These are phyloP conservation scores for Eutolmus rufibarbis DNA, from an alignment of 2,888 invertebrate genomes.

Conservation along the genomic window DNA sequence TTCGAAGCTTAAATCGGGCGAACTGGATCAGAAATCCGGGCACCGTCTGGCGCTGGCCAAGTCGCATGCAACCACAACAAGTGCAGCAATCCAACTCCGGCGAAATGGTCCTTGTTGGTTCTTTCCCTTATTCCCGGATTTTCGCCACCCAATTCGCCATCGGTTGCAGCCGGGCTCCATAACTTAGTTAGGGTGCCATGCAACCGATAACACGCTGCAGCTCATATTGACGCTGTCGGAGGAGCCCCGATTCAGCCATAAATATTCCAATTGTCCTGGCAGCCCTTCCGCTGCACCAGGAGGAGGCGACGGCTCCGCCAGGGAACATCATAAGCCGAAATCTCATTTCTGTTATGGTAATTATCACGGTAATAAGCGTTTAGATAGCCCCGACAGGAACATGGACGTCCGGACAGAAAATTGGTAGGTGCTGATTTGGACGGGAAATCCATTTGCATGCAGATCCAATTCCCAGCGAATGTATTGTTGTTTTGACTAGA, in stretches of 20 bases:
- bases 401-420: neutral
- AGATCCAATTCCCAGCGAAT: neutral
- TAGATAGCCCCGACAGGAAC: neutral
- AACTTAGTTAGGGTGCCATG: neutral
- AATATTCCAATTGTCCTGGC: neutral
- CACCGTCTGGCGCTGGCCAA: neutral
- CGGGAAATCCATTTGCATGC: neutral
- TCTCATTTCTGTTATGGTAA: constrained; percentile 16
- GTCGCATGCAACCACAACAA: neutral
- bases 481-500: neutral
- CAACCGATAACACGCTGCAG: neutral
- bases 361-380: neutral
- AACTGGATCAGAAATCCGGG: neutral
- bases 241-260: neutral
- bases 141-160: neutral
- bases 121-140: neutral
- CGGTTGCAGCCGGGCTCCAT: neutral
- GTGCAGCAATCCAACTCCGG: neutral
- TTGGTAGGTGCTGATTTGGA: neutral
- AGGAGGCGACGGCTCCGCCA: neutral
- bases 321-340: constrained; percentile 8
- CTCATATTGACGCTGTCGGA: neutral
- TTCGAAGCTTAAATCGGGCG: neutral
- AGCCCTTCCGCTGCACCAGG: neutral
- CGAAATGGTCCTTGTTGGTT: neutral